These are phyloP conservation scores for Neomorphus geoffroyi DNA, from an alignment of 2,797 vertebrate species.

Conservation along the genomic window DNA sequence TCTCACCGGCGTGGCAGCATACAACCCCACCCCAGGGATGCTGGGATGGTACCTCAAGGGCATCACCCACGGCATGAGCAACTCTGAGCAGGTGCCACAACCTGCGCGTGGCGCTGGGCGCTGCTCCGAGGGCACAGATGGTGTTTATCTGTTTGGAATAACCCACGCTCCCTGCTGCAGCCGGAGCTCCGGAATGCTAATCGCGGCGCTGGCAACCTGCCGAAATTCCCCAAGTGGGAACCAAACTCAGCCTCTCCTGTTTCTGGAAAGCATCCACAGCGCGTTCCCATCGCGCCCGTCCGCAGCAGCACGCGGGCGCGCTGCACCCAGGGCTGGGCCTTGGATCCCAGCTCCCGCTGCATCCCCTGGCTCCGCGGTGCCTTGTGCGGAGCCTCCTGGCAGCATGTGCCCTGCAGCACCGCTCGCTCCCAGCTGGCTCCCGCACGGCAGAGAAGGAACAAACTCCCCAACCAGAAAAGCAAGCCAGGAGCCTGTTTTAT, in stretches of 20 bases:
- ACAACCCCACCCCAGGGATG: accelerated
- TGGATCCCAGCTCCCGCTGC: accelerated
- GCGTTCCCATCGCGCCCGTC: not conserved
- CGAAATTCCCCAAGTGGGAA: not conserved
- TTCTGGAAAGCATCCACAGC: accelerated
- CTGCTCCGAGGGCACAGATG: not conserved
- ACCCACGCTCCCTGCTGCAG: not conserved
- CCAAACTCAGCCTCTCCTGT: accelerated
- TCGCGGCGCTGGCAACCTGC: not conserved
- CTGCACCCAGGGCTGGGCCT: not conserved
- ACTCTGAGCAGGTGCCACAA: not conserved
- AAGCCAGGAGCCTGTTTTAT: not conserved
- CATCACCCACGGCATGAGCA: not conserved
- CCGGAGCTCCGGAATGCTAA: not conserved
- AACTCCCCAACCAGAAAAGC: too few species aligned
- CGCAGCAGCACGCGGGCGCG: accelerated
- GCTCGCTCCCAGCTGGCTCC: not conserved
- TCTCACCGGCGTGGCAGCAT: not conserved
- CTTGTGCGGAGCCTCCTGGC: not conserved
- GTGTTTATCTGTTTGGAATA: not conserved
- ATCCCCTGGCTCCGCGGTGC: not conserved
- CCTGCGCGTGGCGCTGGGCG: not conserved
- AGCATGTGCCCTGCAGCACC: not conserved
- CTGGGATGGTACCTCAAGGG: not conserved
- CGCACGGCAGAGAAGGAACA: too few species aligned